phyloP scores from a whole-genome alignment of 2,888 invertebrate genomes.

The Serrognathus titanus region DNA sequence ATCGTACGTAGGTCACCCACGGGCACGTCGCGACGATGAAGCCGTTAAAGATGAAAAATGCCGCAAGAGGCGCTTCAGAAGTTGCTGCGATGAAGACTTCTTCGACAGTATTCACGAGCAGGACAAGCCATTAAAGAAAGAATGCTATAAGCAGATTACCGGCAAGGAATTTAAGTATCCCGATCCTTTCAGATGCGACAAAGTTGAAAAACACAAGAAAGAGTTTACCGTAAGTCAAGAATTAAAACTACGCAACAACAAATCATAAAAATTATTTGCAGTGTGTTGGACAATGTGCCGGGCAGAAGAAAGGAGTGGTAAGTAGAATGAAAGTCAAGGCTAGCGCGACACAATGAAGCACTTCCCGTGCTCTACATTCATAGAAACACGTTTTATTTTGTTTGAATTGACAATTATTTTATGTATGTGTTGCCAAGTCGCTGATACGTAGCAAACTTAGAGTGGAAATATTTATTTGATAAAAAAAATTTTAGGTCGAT shows the following conservation, averaged over 20 bases:
- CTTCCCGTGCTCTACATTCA: conserved; percentile 20
- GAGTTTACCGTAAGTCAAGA: conserved; percentile 40
- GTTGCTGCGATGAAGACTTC: conserved; percentile 40
- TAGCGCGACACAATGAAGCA: conserved; percentile 11
- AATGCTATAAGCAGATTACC: conserved; percentile 40
- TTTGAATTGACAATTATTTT: no score
- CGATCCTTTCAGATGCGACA: conserved; percentile 45
- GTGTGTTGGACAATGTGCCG: conserved; percentile 45
- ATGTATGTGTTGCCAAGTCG: no score
- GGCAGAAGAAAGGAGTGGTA: conserved; percentile 42
- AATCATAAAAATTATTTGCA: conserved; percentile 28
- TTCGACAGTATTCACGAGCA: conserved; percentile 34
- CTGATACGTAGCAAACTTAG: neutral
- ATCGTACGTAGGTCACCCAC: conserved; percentile 15
- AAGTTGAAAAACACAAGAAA: conserved; percentile 37
- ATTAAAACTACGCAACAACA: neutral
- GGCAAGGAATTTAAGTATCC: conserved; percentile 29
- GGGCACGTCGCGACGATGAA: conserved; percentile 37
- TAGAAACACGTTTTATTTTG: conserved; percentile 2
- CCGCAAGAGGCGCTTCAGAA: conserved; percentile 30
- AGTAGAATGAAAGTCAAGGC: conserved; percentile 27
- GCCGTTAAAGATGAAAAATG: conserved; percentile 33
- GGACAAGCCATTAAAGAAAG: conserved; percentile 34
- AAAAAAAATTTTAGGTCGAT: conserved; percentile 35
- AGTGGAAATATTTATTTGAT: neutral